These are phyloP conservation scores for Tetheella fluctuosa DNA, from an alignment of 2,888 invertebrate genomes.

Conservation along the genomic window DNA sequence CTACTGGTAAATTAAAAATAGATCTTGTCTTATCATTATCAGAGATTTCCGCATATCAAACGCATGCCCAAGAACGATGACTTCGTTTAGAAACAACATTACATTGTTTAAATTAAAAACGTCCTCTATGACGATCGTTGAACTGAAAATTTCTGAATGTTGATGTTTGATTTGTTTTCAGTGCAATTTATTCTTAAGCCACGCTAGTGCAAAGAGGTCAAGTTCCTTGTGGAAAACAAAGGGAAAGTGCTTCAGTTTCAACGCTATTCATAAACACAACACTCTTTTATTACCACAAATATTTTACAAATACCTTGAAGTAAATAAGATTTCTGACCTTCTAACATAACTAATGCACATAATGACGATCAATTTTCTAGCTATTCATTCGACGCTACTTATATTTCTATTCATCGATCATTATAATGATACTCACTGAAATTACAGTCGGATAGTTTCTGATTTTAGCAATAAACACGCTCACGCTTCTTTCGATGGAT, in stretches of 20 bases:
- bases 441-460: too few relatives aligned
- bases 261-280: not conserved
- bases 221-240: constrained; percentile 22
- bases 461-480: not conserved
- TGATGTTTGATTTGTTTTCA: constrained; percentile 34
- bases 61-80: not conserved
- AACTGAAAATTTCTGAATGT: constrained; percentile 31
- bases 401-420: too few relatives aligned
- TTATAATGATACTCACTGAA: too few relatives aligned
- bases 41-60: not conserved
- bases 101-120: not conserved
- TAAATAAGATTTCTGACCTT: not conserved
- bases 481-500: too few relatives aligned
- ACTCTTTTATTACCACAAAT: not conserved
- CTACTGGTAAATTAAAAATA: not conserved
- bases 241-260: not conserved
- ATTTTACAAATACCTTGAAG: not conserved
- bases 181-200: constrained; percentile 36
- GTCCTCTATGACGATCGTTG: constrained; percentile 36
- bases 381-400: not conserved
- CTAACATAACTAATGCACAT: not conserved
- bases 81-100: not conserved
- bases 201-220: constrained; percentile 29
- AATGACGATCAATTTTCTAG: not conserved
- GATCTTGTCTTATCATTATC: not conserved